Evolutionary conservation across 2,113 vertebrate genomes (phyloP), one percentile per base, ranked within the genome.

Genomic region (Takifugu bimaculatus): DNA sequence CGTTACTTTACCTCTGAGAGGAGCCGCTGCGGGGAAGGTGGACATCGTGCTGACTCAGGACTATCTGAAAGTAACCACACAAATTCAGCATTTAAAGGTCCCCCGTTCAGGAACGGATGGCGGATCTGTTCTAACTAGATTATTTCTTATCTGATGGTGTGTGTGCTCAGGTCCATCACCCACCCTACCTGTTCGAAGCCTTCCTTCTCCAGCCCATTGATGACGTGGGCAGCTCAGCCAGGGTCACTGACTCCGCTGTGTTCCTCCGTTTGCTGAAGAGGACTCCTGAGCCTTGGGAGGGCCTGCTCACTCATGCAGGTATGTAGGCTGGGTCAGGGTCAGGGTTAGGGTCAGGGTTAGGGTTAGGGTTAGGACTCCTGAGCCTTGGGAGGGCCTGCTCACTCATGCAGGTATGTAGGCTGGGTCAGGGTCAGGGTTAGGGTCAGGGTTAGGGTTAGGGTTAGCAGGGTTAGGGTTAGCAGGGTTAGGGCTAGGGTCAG

Each of bases 111-210:
- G 15, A n/a, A 5, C 5, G 15, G 4, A 51, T 11, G 4, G 7
- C 11, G 20, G 13, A 1, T 1, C 10, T 3, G 13, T 5, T 53
- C 1, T 14, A 11, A 11, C 50, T 28, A 2, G 13, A 53, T 29
- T 2, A 53, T 29, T 28, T 53, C 13, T 15, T 5, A 13, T 3
- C 52, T 32, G 13, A 13, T 39, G 35, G 4, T 6, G 5, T 43
- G 42, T 4, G 57, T 50, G 25, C 32, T 59, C 76, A 99, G 97
- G 93, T 97, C 35, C 94, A 91, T 88, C 89, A 86, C 26, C 91
- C 94, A 11, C 96, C 97, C 0, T 97, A 92, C 77, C 81, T 99
- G 27, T 96, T 98, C 60, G 97, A 99, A 65, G 91, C 84, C 0
- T 82, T 98, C 84, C 83, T 96, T 0, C 92, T 79, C 13, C 91